Conservation (phyloP, 2,888 invertebrate species). For the Autographa gamma region DNA sequence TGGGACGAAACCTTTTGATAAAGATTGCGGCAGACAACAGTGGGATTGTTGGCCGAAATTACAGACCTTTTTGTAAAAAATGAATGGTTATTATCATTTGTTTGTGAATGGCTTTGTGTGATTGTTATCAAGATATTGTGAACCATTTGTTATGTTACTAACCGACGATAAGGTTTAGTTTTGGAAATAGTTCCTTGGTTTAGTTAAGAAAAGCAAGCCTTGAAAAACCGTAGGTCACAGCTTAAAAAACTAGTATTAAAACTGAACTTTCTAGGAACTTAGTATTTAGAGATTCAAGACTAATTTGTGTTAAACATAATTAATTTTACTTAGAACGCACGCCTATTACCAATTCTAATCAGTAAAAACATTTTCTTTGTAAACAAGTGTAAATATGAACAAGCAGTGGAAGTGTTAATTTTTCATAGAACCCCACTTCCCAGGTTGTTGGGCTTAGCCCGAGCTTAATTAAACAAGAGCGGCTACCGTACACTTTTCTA, state of each 20-base stretch:
- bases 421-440: neutral
- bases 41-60: constrained; percentile 22
- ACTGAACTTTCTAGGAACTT: too few species aligned
- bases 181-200: neutral
- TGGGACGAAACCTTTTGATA: constrained; percentile 60
- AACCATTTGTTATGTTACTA: neutral
- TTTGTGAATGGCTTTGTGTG: neutral
- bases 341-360: neutral
- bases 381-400: neutral
- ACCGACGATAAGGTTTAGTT: neutral
- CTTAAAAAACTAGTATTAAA: neutral
- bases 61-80: constrained; percentile 17
- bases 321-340: neutral
- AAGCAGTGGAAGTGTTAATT: neutral
- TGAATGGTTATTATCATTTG: neutral
- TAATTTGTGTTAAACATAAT: neutral
- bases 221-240: neutral
- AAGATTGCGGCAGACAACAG: constrained; percentile 32
- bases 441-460: neutral
- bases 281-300: too few species aligned
- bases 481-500: neutral
- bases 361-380: neutral
- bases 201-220: too few species aligned
- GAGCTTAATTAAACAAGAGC: constrained; percentile 1
- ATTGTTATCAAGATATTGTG: neutral